A percentile compares a stretch with the other conserved stretches of the same genome.
Evolutionary conservation across 1,140 invertebrate genomes (phyloP).

Genomic region (Orius laevigatus): DNA sequence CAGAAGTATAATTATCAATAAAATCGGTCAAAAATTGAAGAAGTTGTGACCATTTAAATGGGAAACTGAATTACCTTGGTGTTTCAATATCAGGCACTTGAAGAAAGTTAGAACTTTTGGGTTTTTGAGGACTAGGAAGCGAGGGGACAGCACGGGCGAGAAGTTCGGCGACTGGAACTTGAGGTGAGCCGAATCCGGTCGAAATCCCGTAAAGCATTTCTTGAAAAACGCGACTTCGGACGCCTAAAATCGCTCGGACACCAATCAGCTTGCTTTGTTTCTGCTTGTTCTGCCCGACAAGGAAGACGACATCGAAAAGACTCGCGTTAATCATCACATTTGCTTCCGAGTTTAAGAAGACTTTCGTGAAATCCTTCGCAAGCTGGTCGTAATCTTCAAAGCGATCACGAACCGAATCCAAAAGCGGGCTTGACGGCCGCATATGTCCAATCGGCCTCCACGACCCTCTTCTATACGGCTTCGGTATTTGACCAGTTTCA

Average conservation of each 20-base stretch:
- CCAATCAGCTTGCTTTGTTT: constrained; percentile 67
- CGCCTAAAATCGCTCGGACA: constrained; percentile 77
- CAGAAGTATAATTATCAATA: no score
- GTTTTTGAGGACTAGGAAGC: constrained; percentile 62
- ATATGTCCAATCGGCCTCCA: constrained; percentile 91
- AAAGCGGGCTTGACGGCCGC: constrained; percentile 77
- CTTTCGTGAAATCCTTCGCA: constrained; percentile 78
- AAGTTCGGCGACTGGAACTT: constrained; percentile 76
- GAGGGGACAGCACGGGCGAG: constrained; percentile 69
- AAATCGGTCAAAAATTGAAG: neutral
- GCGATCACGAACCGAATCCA: constrained; percentile 79
- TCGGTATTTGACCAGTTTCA: constrained; percentile 87
- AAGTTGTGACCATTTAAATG: neutral
- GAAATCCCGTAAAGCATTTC: constrained; percentile 92
- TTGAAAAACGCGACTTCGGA: constrained; percentile 72
- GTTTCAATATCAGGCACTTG: constrained; percentile 61
- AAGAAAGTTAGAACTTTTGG: constrained; percentile 82
- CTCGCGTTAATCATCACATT: constrained; percentile 53
- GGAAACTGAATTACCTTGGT: constrained; percentile 37
- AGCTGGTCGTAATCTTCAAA: constrained; percentile 89
- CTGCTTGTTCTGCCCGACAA: constrained; percentile 79
- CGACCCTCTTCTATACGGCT: constrained; percentile 76
- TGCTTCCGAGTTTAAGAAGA: constrained; percentile 65
- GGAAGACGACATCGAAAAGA: constrained; percentile 79
- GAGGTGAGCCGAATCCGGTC: constrained; percentile 81